These are phyloP conservation scores for Spodoptera frugiperda DNA, from an alignment of 1,140 invertebrate species.

Conservation along the genomic window DNA sequence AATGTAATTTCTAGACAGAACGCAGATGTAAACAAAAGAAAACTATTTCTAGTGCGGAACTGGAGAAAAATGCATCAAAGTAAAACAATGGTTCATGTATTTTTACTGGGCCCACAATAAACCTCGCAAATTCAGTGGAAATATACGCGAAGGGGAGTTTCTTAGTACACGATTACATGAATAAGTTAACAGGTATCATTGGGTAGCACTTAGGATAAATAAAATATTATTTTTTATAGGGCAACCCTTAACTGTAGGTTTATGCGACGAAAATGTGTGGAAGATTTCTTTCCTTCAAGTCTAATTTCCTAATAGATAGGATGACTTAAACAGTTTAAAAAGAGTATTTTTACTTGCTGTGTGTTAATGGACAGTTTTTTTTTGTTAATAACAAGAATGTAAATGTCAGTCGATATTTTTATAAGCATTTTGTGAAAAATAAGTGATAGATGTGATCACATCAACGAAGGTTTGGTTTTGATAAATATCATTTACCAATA, in stretches of 20 bases:
- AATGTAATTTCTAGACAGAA: too few species aligned
- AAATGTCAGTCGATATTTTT: too few species aligned
- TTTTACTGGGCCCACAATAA: conserved; percentile 20
- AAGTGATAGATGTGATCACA: too few species aligned
- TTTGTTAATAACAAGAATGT: too few species aligned
- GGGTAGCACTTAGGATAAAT: conserved; percentile 33
- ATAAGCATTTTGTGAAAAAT: too few species aligned
- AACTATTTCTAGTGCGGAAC: background rate
- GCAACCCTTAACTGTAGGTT: conserved; percentile 20
- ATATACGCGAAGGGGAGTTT: conserved; percentile 25
- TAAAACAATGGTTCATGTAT: conserved; percentile 2
- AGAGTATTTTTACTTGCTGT: background rate
- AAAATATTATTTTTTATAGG: conserved; percentile 39
- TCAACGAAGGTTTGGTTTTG: too few species aligned
- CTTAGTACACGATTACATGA: conserved; percentile 37
- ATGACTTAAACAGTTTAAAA: background rate
- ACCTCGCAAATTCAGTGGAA: conserved; percentile 23
- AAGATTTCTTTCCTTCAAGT: conserved; percentile 3
- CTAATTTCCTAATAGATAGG: background rate
- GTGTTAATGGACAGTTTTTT: background rate
- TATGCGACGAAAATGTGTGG: background rate
- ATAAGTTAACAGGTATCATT: conserved; percentile 37
- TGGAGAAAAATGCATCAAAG: background rate
- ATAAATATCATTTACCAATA: too few species aligned
- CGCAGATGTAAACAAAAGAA: too few species aligned